These are phyloP conservation scores for Dendrolimus punctatus DNA, from an alignment of 1,140 invertebrate genomes.

Conservation along the genomic window DNA sequence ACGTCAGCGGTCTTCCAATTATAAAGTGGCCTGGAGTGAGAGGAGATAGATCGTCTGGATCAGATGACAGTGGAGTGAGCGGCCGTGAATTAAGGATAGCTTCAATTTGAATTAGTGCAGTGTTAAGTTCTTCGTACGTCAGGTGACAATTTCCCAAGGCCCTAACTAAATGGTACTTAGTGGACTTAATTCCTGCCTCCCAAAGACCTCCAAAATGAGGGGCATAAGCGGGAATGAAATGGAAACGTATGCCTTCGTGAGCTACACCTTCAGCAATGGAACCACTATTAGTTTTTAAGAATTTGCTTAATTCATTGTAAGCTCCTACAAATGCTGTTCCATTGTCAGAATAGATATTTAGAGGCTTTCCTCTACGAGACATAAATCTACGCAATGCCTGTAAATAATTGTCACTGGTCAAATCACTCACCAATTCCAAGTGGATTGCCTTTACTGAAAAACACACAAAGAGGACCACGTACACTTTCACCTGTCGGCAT, in stretches of 20 bases:
- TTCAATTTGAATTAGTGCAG: slow-evolving; percentile 18
- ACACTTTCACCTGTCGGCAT: no score
- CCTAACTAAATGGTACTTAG: slow-evolving; percentile 15
- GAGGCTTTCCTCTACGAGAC: slow-evolving; percentile 13
- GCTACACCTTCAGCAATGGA: no score
- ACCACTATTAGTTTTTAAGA: no score
- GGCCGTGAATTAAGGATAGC: slow-evolving; percentile 13
- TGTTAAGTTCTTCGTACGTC: slow-evolving; percentile 19
- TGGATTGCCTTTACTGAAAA: slow-evolving; percentile 15
- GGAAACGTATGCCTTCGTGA: slow-evolving; percentile 12
- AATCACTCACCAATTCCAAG: slow-evolving; percentile 18
- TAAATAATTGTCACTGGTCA: slow-evolving; percentile 18
- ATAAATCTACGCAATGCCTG: slow-evolving; percentile 17
- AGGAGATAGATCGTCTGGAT: no score
- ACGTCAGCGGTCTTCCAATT: no score
- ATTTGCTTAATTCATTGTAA: no score
- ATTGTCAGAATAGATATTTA: slow-evolving; percentile 17
- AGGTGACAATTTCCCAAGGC: slow-evolving; percentile 11
- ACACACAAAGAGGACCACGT: slow-evolving; percentile 4
- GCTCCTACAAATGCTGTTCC: no score
- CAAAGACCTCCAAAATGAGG: slow-evolving; percentile 16
- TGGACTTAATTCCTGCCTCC: slow-evolving; percentile 16
- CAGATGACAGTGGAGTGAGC: no score
- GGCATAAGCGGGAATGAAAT: slow-evolving; percentile 15
- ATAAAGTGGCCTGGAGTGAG: slow-evolving; percentile 7